phyloP scores from a whole-genome alignment of 2,888 invertebrate species.

The Molorchus minor region DNA sequence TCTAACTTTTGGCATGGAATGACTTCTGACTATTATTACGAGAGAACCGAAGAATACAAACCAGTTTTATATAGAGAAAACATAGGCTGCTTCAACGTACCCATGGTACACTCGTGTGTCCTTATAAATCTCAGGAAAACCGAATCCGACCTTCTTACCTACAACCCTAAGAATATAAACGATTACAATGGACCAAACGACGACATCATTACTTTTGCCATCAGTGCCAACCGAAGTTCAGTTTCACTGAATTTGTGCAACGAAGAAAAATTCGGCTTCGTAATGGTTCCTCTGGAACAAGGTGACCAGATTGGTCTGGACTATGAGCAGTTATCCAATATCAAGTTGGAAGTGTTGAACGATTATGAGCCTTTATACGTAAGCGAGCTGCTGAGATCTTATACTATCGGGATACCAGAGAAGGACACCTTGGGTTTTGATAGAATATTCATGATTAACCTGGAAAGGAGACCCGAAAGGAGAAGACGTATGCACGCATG shows the following conservation, averaged over 20 bases:
- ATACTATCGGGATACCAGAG: conserved; percentile 51
- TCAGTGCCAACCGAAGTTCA: conserved; percentile 76
- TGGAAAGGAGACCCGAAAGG: conserved; percentile 83
- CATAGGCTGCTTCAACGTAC: conserved; percentile 82
- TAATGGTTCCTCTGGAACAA: conserved; percentile 82
- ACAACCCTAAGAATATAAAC: conserved; percentile 69
- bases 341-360: conserved; percentile 71
- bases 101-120: conserved; percentile 91
- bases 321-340: conserved; percentile 75
- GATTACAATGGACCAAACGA: conserved; percentile 78
- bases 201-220: conserved; percentile 92
- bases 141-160: conserved; percentile 75
- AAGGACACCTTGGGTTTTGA: conserved; percentile 77
- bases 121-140: conserved; percentile 75
- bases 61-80: conserved; percentile 75
- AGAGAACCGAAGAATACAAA: conserved; percentile 84
- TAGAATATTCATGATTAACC: conserved; percentile 91
- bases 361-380: conserved; percentile 64
- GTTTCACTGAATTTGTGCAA: conserved; percentile 82
- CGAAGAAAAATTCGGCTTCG: conserved; percentile 81
- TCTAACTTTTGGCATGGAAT: conserved; percentile 98
- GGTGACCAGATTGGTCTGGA: conserved; percentile 73
- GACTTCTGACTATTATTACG: conserved; percentile 84
- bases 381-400: conserved; percentile 58
- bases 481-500: conserved; percentile 79